Percentiles rank a stretch among this genome's conserved stretches.
These are phyloP conservation scores for Lonchura striata DNA, from an alignment of 2,113 vertebrate species.

Conservation along the genomic window DNA sequence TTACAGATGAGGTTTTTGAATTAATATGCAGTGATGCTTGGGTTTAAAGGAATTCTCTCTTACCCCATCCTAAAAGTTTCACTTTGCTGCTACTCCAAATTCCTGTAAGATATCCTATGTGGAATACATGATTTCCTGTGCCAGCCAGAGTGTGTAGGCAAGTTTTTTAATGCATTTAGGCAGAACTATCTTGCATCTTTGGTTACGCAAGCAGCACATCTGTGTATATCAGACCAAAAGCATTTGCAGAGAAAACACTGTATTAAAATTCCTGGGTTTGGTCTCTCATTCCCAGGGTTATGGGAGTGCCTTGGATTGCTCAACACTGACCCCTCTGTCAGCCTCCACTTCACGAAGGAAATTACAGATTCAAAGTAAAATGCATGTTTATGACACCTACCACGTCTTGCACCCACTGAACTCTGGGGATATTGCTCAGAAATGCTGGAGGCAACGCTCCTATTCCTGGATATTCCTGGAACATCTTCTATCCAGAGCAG, in stretches of 20 bases:
- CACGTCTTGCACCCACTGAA: not conserved
- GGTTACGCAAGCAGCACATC: constrained; percentile 56
- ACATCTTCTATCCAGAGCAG: not conserved
- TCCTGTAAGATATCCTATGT: not conserved
- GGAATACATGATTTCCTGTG: not conserved
- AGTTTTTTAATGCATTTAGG: not conserved
- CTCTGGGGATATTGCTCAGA: not conserved
- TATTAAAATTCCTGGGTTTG: constrained; percentile 52
- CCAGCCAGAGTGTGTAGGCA: not conserved
- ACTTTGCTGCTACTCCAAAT: not conserved
- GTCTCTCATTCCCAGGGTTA: constrained; percentile 36
- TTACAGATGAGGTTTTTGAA: not conserved
- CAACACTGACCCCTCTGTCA: constrained; percentile 43
- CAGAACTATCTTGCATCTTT: constrained; percentile 14
- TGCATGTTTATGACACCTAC: not conserved
- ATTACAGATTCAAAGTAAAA: not conserved
- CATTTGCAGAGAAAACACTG: constrained; percentile 54
- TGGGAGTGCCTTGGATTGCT: constrained; percentile 19
- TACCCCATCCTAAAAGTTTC: not conserved
- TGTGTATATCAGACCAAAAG: constrained; percentile 52
- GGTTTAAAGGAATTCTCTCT: not conserved
- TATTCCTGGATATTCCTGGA: not conserved
- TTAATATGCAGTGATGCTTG: not conserved
- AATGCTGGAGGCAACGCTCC: not conserved
- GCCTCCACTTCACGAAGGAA: not conserved